Evolutionary conservation across 92 coral and sea anemone species (phyloP), one percentile per base, ranked within the genome.

Genomic region (Zoanthus sansibaricus): DNA sequence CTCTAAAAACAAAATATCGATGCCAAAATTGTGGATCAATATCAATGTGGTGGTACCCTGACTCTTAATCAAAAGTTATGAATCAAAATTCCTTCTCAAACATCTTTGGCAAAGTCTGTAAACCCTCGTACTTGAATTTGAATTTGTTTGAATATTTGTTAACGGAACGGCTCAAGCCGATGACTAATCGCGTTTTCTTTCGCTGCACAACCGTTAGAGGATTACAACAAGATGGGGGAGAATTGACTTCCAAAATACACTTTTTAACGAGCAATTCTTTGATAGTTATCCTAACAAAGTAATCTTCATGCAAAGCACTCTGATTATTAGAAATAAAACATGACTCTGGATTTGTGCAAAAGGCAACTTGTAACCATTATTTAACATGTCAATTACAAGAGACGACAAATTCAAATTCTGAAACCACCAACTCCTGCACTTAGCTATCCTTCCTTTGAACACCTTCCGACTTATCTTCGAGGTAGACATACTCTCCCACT

Each of bases 291-390:
- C 75, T 70, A 37, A 70, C 75, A 70, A 31, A 70, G 7, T 25
- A 0, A 21, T 70, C 11, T 21, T 70, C 44, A 45, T 25, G 75
- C 17, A 70, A 70, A 30, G 75, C 75, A 70, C 46, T 70, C 42
- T 70, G 42, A 70, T 70, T 70, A 25, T 70, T 70, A 37, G 45
- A 3, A 70, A 70, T 70, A 37, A 70, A 70, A 70, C 42, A 70
- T 45, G 75, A 25, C 9, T 70, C 47, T 70, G 47, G 45, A 4
- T 70, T 25, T 25, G 44, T 3, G 47, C 75, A 17, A 70, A 70
- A 21, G 75, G 75, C 17, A 70, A 25, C 75, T 70, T 31, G 30
- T 59, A 59, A 0, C 21, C 68, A n/a, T 59, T 59, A 14, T 59
- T 21, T 59, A 59, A 59, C 68, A 59, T 21, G 68, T 59, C 68